These are phyloP conservation scores for Hoplodrina ambigua DNA, from an alignment of 2,888 invertebrate species.

Conservation along the genomic window DNA sequence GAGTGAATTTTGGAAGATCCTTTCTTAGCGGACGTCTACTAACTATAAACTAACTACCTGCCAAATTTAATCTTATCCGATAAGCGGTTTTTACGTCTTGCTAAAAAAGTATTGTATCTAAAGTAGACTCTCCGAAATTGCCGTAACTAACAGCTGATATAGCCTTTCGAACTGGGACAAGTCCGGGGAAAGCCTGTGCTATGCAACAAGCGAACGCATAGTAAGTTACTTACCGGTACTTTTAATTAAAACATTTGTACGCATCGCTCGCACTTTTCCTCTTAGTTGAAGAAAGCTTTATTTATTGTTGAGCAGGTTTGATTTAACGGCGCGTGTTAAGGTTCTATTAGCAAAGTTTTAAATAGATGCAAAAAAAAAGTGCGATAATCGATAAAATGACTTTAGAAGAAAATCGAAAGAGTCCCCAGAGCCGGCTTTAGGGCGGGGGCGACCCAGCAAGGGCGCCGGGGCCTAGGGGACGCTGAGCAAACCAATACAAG, in stretches of 20 bases:
- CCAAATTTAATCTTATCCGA: too few relatives aligned
- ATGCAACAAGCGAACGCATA: conserved; percentile 31
- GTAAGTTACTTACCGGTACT: conserved; percentile 54
- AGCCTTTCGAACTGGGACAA: conserved; percentile 20
- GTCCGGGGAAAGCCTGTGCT: conserved; percentile 50
- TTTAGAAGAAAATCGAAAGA: too few relatives aligned
- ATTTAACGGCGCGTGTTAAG: conserved; percentile 1
- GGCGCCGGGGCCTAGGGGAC: too few relatives aligned
- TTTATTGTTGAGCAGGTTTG: conserved; percentile 12
- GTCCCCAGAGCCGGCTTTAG: too few relatives aligned
- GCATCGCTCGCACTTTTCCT: conserved; percentile 39
- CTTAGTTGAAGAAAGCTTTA: conserved; percentile 21
- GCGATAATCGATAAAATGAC: not conserved
- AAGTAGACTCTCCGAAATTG: not conserved
- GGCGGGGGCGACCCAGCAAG: too few relatives aligned
- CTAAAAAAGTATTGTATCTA: not conserved
- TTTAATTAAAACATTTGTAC: conserved; percentile 53
- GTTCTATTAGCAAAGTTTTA: not conserved
- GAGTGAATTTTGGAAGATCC: too few relatives aligned
- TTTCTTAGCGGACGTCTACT: too few relatives aligned
- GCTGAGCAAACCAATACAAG: too few relatives aligned
- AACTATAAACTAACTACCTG: too few relatives aligned
- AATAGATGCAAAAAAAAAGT: not conserved
- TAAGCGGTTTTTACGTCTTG: not conserved
- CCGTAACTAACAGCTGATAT: conserved; percentile 33